Evolutionary conservation across 2,113 vertebrate species (phyloP), one percentile per base, ranked within the genome.

Genomic region (Chamaetylas fuelleborni): DNA sequence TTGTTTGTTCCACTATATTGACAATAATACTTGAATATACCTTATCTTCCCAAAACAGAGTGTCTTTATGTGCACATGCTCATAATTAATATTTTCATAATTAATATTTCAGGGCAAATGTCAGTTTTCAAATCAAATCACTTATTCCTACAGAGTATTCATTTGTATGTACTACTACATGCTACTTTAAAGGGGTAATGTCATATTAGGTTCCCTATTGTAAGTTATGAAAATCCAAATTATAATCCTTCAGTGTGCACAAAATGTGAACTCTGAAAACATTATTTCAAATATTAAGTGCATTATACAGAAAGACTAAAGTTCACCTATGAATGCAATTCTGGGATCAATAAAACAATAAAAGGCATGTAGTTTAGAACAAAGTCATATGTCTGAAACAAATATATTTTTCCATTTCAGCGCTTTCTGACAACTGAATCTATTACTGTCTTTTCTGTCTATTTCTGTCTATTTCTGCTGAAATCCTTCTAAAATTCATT

Each of bases 21-120:
- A 89, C 28, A 93, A 73, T 78, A 90, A 54, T 62, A 62, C 25
- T 82, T 87, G 17, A 51, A 60, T 64, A 18, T 29, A 74, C 14
- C 33, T 87, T 93, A 92, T 85, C 73, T 92, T 95, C 56, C 24
- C 56, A 54, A 61, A 91, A 25, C 53, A 83, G 57, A 61, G 11
- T 40, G 22, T 82, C 62, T 87, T 95, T n/a, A 9, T 54, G 40
- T 57, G 42, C 23, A 64, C 69, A 54, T 79, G 31, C 36, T 89
- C 7, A 54, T 43, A 79, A 31, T 53, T n/a, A 26, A 61, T 51
- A 51, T 40, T 64, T 81, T 38, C 11, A 45, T 73, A 94, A 80
- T 89, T 85, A 91, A 70, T 86, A 93, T 69, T 88, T 93, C 78
- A 84, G 31, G 34, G 9, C 10, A 96, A 80, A 78, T n/a, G 9